A percentile compares a stretch with the other conserved stretches of the same genome.
Evolutionary conservation across 2,113 vertebrate species (phyloP).

Genomic region (Sphyrna mokarran): DNA sequence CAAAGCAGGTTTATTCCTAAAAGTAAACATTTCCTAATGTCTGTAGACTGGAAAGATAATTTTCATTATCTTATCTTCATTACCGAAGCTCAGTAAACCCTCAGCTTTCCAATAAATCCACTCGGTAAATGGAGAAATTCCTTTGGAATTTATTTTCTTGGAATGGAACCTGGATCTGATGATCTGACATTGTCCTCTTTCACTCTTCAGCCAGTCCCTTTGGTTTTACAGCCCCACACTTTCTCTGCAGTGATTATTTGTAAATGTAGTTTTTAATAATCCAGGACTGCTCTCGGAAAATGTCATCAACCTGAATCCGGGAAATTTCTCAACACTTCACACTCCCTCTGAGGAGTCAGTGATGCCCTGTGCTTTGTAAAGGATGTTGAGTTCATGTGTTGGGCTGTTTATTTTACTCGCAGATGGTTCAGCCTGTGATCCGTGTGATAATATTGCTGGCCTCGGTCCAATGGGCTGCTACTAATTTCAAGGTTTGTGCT

Average conservation of each 20-base stretch:
- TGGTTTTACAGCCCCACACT: background rate
- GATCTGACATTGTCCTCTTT: background rate
- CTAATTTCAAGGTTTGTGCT: slow-evolving; percentile 18
- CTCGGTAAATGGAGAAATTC: background rate
- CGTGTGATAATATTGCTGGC: background rate
- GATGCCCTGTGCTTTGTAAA: background rate
- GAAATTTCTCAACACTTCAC: background rate
- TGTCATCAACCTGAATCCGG: background rate
- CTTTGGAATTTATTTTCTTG: background rate
- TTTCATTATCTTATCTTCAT: too few relatives aligned
- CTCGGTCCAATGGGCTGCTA: background rate
- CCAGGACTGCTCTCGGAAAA: background rate
- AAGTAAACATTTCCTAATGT: background rate
- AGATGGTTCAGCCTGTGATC: background rate
- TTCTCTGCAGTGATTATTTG: slow-evolving; percentile 8
- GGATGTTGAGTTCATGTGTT: background rate
- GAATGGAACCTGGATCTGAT: background rate
- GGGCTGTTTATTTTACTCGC: background rate
- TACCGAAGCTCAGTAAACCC: background rate
- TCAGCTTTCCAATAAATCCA: background rate
- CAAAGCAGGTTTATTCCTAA: background rate
- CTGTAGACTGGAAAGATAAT: background rate
- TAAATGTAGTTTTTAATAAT: background rate
- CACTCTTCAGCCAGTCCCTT: background rate
- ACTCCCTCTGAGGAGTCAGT: background rate